Percentiles rank a stretch among this genome's conserved stretches.
These are phyloP conservation scores for Heliangelus exortis DNA, from an alignment of 2,797 vertebrate genomes.

Conservation along the genomic window DNA sequence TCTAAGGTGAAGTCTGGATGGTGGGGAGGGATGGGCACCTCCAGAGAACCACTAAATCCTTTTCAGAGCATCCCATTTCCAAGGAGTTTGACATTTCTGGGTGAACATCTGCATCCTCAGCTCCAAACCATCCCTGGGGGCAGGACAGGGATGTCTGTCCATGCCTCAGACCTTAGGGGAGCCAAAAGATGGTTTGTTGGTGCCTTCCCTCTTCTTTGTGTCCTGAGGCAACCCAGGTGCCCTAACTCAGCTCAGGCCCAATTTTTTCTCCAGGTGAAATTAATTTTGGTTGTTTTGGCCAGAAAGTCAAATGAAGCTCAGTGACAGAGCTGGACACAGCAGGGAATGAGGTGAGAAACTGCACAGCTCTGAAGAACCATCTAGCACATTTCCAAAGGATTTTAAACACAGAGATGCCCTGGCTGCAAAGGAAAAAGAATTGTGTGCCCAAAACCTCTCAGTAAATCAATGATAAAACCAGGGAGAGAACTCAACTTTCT, in stretches of 20 bases:
- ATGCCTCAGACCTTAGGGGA: not conserved
- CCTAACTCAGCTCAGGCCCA: not conserved
- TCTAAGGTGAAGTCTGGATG: not conserved
- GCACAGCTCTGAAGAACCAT: not conserved
- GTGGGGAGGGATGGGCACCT: rapidly evolving
- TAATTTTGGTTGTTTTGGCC: not conserved
- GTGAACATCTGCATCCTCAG: not conserved
- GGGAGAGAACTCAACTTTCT: not conserved
- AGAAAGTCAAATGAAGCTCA: not conserved
- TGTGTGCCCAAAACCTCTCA: rapidly evolving
- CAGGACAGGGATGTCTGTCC: not conserved
- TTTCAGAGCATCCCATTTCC: not conserved
- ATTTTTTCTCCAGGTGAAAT: not conserved
- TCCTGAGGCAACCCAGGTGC: not conserved
- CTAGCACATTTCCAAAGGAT: not conserved
- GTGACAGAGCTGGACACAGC: not conserved
- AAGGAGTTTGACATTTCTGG: not conserved
- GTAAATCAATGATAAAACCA: not conserved
- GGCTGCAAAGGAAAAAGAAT: not conserved
- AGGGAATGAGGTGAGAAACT: not conserved
- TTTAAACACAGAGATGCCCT: not conserved
- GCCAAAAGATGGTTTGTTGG: not conserved
- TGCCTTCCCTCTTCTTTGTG: not conserved
- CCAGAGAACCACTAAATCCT: not conserved
- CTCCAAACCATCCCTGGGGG: not conserved